phyloP scores from a whole-genome alignment of 1,140 invertebrate species.

The Drosophila repleta region DNA sequence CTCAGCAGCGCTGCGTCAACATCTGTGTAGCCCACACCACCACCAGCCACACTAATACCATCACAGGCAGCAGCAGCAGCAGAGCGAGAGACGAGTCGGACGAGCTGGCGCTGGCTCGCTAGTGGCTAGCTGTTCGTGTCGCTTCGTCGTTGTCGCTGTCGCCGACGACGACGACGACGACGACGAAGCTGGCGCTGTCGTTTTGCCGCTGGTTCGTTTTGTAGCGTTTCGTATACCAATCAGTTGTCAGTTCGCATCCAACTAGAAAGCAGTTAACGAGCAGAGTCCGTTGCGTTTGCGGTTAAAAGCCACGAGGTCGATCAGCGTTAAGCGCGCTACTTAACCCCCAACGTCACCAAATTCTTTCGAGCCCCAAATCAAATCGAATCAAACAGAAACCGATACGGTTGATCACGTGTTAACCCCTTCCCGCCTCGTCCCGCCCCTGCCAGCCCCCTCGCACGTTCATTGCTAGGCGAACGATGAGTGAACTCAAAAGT shows the following conservation, averaged over 20 bases:
- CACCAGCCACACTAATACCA: background rate
- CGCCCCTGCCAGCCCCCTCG: background rate
- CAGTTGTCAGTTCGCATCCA: conserved; percentile 83
- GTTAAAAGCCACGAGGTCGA: conserved; percentile 84
- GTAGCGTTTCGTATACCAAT: conserved; percentile 65
- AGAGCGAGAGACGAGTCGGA: conserved; percentile 8
- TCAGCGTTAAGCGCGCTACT: conserved; percentile 60
- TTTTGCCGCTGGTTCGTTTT: conserved; percentile 46
- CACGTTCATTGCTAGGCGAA: conserved; percentile 5
- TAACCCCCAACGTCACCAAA: conserved; percentile 54
- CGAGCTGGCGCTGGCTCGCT: conserved; percentile 21
- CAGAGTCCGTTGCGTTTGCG: conserved; percentile 80
- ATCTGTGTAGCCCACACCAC: conserved; percentile 12
- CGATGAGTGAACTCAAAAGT: conserved; percentile 28
- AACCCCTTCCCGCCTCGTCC: background rate
- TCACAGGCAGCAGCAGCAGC: background rate
- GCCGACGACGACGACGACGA: background rate
- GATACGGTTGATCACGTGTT: conserved; percentile 45
- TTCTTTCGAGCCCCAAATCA: conserved; percentile 19
- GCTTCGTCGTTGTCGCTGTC: conserved; percentile 41
- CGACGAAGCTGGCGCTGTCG: background rate
- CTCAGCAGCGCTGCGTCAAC: background rate
- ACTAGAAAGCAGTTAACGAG: conserved; percentile 83
- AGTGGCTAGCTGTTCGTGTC: conserved; percentile 31
- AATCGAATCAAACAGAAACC: background rate